Conservation (phyloP, 2,888 invertebrate genomes). For the Anthophora plumipes region DNA sequence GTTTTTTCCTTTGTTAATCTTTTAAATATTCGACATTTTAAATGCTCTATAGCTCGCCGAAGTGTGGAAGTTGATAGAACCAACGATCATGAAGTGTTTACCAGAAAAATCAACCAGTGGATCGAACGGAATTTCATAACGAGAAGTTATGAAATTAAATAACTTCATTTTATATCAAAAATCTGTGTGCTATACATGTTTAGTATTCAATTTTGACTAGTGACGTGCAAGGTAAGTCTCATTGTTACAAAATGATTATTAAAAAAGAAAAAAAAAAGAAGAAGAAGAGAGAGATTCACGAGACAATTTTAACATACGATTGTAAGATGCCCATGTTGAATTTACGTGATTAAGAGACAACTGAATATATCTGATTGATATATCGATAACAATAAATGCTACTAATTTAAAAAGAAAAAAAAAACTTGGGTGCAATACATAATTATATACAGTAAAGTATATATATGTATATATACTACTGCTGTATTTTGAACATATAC, state of each 20-base stretch:
- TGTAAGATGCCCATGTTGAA: constrained; percentile 6
- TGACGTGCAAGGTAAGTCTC: constrained; percentile 14
- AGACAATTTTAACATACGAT: neutral
- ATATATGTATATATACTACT: constrained; percentile 11
- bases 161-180: constrained; percentile 29
- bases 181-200: neutral
- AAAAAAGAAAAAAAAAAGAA: no score
- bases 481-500: constrained; percentile 31
- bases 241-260: constrained; percentile 3
- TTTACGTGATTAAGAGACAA: neutral
- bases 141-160: no score
- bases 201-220: constrained; percentile 2
- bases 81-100: constrained; percentile 85
- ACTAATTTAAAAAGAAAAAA: constrained; percentile 11
- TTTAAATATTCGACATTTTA: constrained; percentile 12
- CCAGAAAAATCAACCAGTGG: constrained; percentile 81
- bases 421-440: constrained; percentile 10
- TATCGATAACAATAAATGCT: constrained; percentile 12
- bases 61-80: constrained; percentile 86
- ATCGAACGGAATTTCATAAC: constrained; percentile 76
- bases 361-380: constrained; percentile 9
- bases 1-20: neutral
- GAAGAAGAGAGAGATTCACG: constrained; percentile 16
- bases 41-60: constrained; percentile 85
- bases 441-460: constrained; percentile 19